Evolutionary conservation across 53 echinoderm and acorn worm species (phyloP).

Genomic region (Echinarachnius parma): DNA sequence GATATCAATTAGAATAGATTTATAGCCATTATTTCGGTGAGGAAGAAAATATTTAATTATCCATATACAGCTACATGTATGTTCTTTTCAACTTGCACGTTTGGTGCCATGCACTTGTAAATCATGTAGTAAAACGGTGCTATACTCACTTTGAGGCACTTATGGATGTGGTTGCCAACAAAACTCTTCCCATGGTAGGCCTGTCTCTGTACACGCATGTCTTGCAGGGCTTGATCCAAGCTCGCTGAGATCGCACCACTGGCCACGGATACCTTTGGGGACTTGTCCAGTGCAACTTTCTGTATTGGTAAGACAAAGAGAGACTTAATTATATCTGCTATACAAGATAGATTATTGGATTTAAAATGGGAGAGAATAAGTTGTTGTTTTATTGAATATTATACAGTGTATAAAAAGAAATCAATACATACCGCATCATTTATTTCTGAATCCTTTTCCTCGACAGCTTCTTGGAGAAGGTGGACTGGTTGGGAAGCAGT

Average conservation of each 20-base stretch:
- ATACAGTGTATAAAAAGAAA: not conserved
- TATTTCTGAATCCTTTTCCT: slow-evolving; percentile 13
- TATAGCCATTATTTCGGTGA: not conserved
- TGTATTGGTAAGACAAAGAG: not conserved
- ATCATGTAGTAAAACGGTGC: not conserved
- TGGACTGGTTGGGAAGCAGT: slow-evolving; percentile 6
- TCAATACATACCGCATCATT: slow-evolving; percentile 11
- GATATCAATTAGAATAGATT: not conserved
- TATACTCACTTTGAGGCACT: slow-evolving; percentile 10
- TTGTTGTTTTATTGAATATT: not conserved
- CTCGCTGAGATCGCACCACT: not conserved
- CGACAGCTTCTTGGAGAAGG: slow-evolving; percentile 14
- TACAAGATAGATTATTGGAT: not conserved
- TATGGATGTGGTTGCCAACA: slow-evolving; percentile 10
- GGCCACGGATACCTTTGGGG: not conserved
- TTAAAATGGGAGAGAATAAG: not conserved
- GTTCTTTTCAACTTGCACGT: not conserved
- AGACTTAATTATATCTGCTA: not conserved
- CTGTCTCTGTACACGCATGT: slow-evolving; percentile 4
- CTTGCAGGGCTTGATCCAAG: slow-evolving; percentile 1
- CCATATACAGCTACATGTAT: too few species aligned
- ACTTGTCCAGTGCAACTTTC: not conserved
- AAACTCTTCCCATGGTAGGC: slow-evolving; percentile 3
- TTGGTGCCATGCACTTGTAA: too few species aligned
- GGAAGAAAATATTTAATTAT: not conserved